These are phyloP conservation scores for Nebria ingens DNA, from an alignment of 1,140 invertebrate species.

Conservation along the genomic window DNA sequence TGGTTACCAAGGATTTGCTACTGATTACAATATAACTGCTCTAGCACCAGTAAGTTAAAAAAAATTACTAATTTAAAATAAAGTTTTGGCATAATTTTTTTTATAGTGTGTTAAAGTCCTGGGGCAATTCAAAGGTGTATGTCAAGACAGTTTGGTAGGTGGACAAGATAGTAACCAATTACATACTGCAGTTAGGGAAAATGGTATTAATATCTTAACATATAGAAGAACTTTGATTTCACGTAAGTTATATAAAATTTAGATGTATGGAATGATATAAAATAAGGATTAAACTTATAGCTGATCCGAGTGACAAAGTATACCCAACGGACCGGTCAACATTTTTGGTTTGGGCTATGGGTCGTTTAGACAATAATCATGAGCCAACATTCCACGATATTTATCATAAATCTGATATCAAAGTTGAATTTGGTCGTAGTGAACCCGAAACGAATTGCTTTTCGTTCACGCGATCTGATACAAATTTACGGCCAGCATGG, in stretches of 20 bases:
- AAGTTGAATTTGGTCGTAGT: slow-evolving; percentile 53
- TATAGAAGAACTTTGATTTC: slow-evolving; percentile 63
- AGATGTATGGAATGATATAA: slow-evolving; percentile 6
- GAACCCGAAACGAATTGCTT: slow-evolving; percentile 57
- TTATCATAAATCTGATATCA: slow-evolving; percentile 60
- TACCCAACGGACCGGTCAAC: slow-evolving; percentile 52
- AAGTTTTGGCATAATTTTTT: slow-evolving; percentile 13
- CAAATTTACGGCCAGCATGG: slow-evolving; percentile 50
- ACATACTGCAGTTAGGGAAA: slow-evolving; percentile 52
- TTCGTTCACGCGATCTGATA: slow-evolving; percentile 47
- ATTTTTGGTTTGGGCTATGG: slow-evolving; percentile 77
- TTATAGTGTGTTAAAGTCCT: slow-evolving; percentile 71
- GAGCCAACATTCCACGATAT: slow-evolving; percentile 77
- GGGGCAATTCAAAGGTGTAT: slow-evolving; percentile 76
- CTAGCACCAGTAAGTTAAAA: slow-evolving; percentile 57
- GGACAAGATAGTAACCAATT: slow-evolving; percentile 69
- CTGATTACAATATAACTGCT: slow-evolving; percentile 79
- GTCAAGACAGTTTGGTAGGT: slow-evolving; percentile 65
- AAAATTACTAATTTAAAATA: slow-evolving; percentile 13
- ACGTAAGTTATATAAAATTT: slow-evolving; percentile 41
- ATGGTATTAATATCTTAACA: slow-evolving; percentile 68
- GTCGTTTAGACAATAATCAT: slow-evolving; percentile 62
- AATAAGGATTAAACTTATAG: slow-evolving; percentile 34
- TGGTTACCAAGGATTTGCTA: slow-evolving; percentile 55
- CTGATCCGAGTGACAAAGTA: slow-evolving; percentile 68